phyloP scores from a whole-genome alignment of 2,113 vertebrate species.

The Brienomyrus brachyistius region DNA sequence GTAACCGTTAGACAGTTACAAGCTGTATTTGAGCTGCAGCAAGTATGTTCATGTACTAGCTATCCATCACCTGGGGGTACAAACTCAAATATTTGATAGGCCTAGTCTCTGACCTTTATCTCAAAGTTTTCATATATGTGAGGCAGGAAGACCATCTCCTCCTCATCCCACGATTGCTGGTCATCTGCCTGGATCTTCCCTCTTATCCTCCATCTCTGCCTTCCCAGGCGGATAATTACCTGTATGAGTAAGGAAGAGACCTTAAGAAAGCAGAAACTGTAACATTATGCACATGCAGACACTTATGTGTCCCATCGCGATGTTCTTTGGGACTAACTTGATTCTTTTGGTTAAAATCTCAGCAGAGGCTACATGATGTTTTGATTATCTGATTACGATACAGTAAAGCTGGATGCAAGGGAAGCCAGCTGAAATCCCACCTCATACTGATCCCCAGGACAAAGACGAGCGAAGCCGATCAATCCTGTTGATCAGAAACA shows the following conservation, averaged over 20 bases:
- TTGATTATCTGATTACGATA: neutral
- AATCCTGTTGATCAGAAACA: conserved; percentile 68
- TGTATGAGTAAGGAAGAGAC: conserved; percentile 33
- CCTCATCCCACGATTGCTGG: conserved; percentile 86
- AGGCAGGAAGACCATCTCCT: conserved; percentile 82
- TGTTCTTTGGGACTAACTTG: neutral
- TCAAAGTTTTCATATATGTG: conserved; percentile 82
- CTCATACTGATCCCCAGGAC: conserved; percentile 96
- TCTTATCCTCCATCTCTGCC: conserved; percentile 84
- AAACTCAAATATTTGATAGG: neutral
- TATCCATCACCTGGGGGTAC: neutral
- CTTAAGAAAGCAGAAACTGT: neutral
- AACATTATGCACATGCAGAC: neutral
- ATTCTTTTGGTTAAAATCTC: neutral
- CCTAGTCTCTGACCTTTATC: conserved; percentile 72
- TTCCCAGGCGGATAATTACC: conserved; percentile 80
- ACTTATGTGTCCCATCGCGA: neutral
- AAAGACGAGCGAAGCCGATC: conserved; percentile 91
- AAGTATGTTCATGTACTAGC: neutral
- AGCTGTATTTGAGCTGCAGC: neutral
- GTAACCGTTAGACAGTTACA: neutral
- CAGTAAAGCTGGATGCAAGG: neutral
- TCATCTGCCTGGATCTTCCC: conserved; percentile 84
- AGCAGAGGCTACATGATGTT: neutral
- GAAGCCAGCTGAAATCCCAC: conserved; percentile 40